Conservation (phyloP, 2,797 vertebrate genomes). For the Sternarchorhynchus goeldii region DNA sequence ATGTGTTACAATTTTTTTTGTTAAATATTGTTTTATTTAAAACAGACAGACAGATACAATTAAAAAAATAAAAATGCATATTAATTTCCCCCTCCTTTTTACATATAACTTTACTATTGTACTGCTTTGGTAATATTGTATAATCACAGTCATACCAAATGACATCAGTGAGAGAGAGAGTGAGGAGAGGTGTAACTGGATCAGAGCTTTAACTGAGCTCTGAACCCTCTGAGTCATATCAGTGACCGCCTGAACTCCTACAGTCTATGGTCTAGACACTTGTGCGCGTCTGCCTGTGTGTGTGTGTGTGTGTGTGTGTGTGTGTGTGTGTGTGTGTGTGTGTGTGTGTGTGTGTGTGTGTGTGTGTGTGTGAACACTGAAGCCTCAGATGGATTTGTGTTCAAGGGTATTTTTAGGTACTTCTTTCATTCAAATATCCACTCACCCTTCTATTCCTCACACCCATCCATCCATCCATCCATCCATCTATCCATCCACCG, state of each 20-base stretch:
- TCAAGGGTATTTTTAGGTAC: neutral
- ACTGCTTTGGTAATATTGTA: too few relatives aligned
- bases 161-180: neutral
- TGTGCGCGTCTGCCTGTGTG: too few relatives aligned
- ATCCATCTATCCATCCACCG: neutral
- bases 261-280: too few relatives aligned
- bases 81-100: too few relatives aligned
- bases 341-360: neutral
- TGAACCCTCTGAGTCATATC: neutral
- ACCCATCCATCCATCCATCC: neutral
- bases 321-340: conserved; percentile 6
- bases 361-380: too few relatives aligned
- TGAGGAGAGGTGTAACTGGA: conserved; percentile 24
- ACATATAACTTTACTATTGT: too few relatives aligned
- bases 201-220: neutral
- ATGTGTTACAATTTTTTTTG: too few relatives aligned
- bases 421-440: neutral
- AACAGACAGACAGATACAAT: too few relatives aligned
- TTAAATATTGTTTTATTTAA: too few relatives aligned
- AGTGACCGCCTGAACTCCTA: neutral
- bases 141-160: too few relatives aligned
- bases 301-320: neutral
- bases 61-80: too few relatives aligned
- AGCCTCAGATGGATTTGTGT: too few relatives aligned
- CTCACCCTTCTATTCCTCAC: neutral